A percentile compares a stretch with the other conserved stretches of the same genome.
These are phyloP conservation scores for Lucilia sericata DNA, from an alignment of 1,140 invertebrate genomes.

Conservation along the genomic window DNA sequence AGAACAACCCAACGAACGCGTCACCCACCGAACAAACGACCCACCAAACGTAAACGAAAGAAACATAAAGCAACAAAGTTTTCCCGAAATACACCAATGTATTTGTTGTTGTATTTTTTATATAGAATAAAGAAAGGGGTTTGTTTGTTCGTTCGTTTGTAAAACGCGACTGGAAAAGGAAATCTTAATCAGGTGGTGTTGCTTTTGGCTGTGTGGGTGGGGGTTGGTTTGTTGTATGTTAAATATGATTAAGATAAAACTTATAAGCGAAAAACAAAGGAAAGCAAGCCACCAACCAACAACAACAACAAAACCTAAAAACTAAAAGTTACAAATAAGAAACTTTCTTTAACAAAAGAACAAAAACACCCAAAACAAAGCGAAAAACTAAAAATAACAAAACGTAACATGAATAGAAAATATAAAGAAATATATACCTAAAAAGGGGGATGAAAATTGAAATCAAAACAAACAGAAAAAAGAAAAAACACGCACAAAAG, in stretches of 20 bases:
- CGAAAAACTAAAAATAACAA: background rate
- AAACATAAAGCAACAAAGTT: background rate
- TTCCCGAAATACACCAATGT: no score
- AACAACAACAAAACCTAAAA: background rate
- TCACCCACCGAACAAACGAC: background rate
- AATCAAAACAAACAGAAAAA: background rate
- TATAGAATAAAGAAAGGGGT: no score
- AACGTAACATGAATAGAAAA: background rate
- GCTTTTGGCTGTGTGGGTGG: no score
- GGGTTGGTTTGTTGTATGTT: background rate
- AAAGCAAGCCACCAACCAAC: background rate
- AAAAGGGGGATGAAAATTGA: background rate
- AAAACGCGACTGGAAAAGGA: background rate
- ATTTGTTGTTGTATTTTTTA: no score
- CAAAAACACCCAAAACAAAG: background rate
- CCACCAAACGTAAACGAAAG: background rate
- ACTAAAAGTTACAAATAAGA: background rate
- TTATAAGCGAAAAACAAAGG: constrained; percentile 14
- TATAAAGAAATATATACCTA: background rate
- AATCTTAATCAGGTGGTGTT: background rate
- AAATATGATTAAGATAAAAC: constrained; percentile 20
- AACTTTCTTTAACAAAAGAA: background rate
- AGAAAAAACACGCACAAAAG: background rate
- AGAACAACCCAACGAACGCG: background rate
- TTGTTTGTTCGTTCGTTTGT: no score